A percentile compares a stretch with the other conserved stretches of the same genome.
phyloP scores from a whole-genome alignment of 2,113 vertebrate species.

The Labeo rohita region DNA sequence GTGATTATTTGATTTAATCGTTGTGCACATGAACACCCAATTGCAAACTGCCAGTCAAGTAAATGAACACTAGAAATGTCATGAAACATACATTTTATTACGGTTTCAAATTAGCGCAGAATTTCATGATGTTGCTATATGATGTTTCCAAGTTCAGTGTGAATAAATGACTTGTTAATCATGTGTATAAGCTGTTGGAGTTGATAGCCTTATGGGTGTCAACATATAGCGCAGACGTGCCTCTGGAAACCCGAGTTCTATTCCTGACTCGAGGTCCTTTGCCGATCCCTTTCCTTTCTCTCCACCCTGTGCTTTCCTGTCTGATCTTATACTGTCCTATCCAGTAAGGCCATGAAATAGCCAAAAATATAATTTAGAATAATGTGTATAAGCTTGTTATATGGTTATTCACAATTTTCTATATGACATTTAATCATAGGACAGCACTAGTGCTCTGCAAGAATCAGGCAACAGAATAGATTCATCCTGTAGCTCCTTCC shows the following conservation, averaged over 20 bases:
- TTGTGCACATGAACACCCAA: neutral
- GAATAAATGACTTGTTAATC: neutral
- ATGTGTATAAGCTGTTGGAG: neutral
- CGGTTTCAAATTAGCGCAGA: neutral
- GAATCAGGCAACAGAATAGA: conserved; percentile 10
- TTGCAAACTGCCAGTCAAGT: neutral
- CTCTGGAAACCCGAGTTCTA: neutral
- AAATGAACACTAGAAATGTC: neutral
- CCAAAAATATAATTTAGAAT: neutral
- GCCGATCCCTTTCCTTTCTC: neutral
- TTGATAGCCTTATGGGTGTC: neutral
- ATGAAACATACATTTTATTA: neutral
- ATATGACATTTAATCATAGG: neutral
- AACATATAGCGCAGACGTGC: neutral
- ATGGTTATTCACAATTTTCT: neutral
- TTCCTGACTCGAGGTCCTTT: neutral
- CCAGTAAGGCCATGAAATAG: neutral
- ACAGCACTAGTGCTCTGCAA: neutral
- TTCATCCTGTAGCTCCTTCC: conserved; percentile 13
- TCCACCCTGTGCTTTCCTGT: neutral
- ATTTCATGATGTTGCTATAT: neutral
- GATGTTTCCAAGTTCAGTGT: neutral
- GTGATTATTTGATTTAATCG: conserved; percentile 1
- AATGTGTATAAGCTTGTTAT: neutral
- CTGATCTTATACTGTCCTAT: neutral